Conservation (phyloP, 1,140 invertebrate genomes). For the Drosophila aff. region DNA sequence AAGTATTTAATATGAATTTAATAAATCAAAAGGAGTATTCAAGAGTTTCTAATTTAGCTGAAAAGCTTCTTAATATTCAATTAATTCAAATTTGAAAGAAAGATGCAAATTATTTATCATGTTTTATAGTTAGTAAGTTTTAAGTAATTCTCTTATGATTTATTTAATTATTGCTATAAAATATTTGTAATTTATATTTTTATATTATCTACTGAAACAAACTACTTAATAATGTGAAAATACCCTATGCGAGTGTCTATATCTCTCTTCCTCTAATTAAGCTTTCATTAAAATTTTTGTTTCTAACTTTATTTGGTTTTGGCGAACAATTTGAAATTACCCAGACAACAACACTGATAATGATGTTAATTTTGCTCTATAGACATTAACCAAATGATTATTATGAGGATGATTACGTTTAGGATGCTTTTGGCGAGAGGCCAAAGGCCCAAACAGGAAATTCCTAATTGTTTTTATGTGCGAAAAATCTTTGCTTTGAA, state of each 20-base stretch:
- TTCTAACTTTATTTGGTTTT: conserved; percentile 61
- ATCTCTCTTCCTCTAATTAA: conserved; percentile 49
- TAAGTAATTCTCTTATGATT: not conserved
- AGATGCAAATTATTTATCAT: not conserved
- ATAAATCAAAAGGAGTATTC: not conserved
- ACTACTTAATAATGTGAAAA: not conserved
- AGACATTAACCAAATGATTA: conserved; percentile 39
- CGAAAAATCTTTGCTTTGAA: conserved; percentile 24
- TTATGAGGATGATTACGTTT: conserved; percentile 35
- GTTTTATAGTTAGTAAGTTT: not conserved
- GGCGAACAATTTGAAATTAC: conserved; percentile 56
- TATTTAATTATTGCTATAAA: not conserved
- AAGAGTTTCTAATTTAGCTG: not conserved
- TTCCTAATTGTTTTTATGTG: conserved; percentile 42
- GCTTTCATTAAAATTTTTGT: conserved; percentile 64
- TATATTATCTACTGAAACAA: not conserved
- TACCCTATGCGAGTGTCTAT: not conserved
- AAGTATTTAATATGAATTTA: conserved; percentile 1
- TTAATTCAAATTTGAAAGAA: not conserved
- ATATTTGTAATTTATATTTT: not conserved
- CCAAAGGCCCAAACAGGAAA: conserved; percentile 61
- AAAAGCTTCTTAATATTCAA: not conserved
- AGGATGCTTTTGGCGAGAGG: conserved; percentile 41
- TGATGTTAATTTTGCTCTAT: conserved; percentile 35
- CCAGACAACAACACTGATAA: conserved; percentile 46